phyloP scores from a whole-genome alignment of 1,140 invertebrate genomes.

The Campodea augens region DNA sequence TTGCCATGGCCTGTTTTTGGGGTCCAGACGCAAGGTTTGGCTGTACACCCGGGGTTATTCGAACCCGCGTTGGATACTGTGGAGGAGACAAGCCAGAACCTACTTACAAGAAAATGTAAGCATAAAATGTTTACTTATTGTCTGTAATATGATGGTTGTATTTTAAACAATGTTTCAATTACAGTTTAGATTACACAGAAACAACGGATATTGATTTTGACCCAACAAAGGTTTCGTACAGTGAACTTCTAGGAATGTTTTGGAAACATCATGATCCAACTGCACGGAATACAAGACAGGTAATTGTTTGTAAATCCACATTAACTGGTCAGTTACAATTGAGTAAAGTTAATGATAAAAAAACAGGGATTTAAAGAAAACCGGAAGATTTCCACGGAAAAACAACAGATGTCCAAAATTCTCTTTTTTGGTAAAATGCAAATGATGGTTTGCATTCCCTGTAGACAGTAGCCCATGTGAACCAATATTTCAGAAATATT shows the following conservation, averaged over 20 bases:
- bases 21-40: conserved; percentile 83
- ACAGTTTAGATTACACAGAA: conserved; percentile 81
- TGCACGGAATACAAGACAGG: conserved; percentile 54
- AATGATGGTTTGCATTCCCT: not conserved
- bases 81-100: conserved; percentile 65
- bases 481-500: too few species aligned
- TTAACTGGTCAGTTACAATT: conserved; percentile 5
- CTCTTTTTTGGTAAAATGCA: too few species aligned
- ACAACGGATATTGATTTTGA: conserved; percentile 81
- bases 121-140: not conserved
- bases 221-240: conserved; percentile 49
- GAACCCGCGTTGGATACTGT: conserved; percentile 86
- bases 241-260: conserved; percentile 60
- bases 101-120: conserved; percentile 72
- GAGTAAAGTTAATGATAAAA: not conserved
- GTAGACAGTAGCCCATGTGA: not conserved
- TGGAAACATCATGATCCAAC: conserved; percentile 86
- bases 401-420: not conserved
- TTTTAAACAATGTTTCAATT: conserved; percentile 17
- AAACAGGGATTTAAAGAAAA: conserved; percentile 3
- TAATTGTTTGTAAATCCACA: conserved; percentile 20
- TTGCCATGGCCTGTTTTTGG: conserved; percentile 96
- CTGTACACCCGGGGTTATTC: conserved; percentile 56
- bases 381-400: conserved; percentile 3
- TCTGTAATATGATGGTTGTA: not conserved